Conservation (phyloP, 2,113 vertebrate species). For the Empidonax traillii region DNA sequence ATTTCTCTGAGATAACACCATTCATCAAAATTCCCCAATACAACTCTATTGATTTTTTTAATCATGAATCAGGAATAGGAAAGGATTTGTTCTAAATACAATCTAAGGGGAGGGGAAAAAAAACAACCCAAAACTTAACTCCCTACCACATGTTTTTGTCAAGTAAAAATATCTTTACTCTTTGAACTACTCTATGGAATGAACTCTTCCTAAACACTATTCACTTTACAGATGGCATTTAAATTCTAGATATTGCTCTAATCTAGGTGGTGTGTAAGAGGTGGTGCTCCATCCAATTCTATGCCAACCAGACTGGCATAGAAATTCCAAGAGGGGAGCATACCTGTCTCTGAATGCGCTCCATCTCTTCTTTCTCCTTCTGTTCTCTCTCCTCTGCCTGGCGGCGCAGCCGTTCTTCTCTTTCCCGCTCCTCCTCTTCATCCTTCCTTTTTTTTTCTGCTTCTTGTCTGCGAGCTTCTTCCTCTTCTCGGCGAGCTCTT, state of each 20-base stretch:
- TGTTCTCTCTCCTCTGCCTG: conserved; percentile 75
- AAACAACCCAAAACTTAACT: neutral
- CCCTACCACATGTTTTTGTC: neutral
- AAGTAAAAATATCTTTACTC: neutral
- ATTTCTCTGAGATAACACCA: neutral
- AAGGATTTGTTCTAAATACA: neutral
- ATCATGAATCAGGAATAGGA: neutral
- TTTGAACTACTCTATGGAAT: neutral
- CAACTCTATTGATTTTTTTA: neutral
- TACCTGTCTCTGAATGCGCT: conserved; percentile 87
- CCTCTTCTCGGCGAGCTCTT: conserved; percentile 83
- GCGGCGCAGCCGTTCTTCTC: conserved; percentile 61
- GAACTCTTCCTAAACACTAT: neutral
- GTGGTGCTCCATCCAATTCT: neutral
- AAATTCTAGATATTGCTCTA: neutral
- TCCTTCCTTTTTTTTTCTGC: conserved; percentile 74
- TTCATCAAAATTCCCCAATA: neutral
- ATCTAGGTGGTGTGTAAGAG: neutral
- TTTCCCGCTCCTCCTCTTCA: conserved; percentile 75
- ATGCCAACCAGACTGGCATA: neutral
- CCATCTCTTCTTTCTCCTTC: conserved; percentile 80
- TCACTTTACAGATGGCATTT: neutral
- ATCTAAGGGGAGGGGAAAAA: neutral
- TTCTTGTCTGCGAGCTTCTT: conserved; percentile 80
- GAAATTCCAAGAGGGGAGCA: neutral